Evolutionary conservation across 2,888 invertebrate species (phyloP).

Genomic region (Cotesia congregata): DNA sequence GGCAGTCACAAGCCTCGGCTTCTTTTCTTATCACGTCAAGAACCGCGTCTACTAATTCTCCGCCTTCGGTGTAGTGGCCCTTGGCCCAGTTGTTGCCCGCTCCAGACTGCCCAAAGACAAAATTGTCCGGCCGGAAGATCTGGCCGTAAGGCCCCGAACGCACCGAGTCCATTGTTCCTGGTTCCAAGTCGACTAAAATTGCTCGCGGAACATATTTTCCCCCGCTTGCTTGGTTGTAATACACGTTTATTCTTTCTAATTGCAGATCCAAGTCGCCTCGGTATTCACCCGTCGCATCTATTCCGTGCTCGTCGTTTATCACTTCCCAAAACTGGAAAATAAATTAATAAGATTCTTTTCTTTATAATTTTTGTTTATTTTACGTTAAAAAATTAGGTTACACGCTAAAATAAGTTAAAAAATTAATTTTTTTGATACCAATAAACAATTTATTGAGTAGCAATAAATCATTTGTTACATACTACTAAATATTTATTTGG

Average conservation of each 20-base stretch:
- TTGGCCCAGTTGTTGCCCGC: constrained; percentile 74
- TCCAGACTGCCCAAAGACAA: constrained; percentile 72
- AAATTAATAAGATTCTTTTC: too few species aligned
- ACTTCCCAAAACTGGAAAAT: constrained; percentile 83
- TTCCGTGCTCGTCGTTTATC: constrained; percentile 81
- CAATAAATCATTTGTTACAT: too few species aligned
- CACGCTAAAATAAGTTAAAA: too few species aligned
- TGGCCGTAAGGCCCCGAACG: constrained; percentile 76
- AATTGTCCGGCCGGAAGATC: constrained; percentile 78
- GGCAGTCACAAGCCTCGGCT: constrained; percentile 91
- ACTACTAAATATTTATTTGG: too few species aligned
- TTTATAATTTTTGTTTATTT: too few species aligned
- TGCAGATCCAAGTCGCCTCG: constrained; percentile 75
- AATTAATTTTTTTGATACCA: too few species aligned
- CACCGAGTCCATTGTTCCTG: constrained; percentile 80
- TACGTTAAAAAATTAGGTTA: too few species aligned
- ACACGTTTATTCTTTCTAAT: constrained; percentile 76
- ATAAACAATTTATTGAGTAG: too few species aligned
- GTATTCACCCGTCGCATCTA: constrained; percentile 74
- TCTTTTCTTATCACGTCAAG: constrained; percentile 87
- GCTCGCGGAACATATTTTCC: constrained; percentile 77
- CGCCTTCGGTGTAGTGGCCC: constrained; percentile 93
- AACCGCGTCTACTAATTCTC: constrained; percentile 85
- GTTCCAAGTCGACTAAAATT: constrained; percentile 77
- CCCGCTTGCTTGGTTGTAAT: constrained; percentile 74